A percentile compares a stretch with the other conserved stretches of the same genome.
phyloP scores from a whole-genome alignment of 2,113 vertebrate species.

The Apistogramma diplotaenia region DNA sequence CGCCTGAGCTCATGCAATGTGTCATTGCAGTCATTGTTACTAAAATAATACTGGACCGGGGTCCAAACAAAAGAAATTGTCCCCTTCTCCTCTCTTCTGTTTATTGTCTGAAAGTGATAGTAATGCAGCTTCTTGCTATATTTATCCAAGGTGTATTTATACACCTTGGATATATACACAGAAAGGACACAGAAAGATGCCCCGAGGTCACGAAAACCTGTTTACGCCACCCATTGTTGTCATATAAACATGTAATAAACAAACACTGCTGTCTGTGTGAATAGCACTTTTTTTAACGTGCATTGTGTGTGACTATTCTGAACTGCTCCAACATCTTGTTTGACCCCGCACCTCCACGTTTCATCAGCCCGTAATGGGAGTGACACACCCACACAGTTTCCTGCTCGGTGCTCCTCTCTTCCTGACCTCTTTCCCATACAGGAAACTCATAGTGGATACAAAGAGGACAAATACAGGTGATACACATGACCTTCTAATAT shows the following conservation, averaged over 20 bases:
- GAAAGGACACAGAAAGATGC: constrained; percentile 2
- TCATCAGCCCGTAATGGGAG: constrained; percentile 19
- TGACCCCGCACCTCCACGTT: not conserved
- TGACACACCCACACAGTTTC: constrained; percentile 3
- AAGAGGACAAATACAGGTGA: not conserved
- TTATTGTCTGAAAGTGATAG: constrained; percentile 33
- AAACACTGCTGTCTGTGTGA: constrained; percentile 13
- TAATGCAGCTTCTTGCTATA: constrained; percentile 26
- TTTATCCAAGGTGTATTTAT: constrained; percentile 53
- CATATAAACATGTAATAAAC: constrained; percentile 59
- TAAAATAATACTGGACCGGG: constrained; percentile 24
- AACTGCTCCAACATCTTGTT: not conserved
- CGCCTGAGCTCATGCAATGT: too few species aligned
- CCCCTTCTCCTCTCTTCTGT: constrained; percentile 14
- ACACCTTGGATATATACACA: constrained; percentile 29
- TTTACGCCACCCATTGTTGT: constrained; percentile 70
- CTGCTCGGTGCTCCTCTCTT: constrained; percentile 21
- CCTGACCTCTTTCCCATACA: constrained; percentile 2
- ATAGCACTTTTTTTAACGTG: not conserved
- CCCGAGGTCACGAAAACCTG: constrained; percentile 32
- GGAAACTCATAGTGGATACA: constrained; percentile 7
- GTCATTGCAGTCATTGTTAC: constrained; percentile 26
- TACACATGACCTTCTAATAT: not conserved
- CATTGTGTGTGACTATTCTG: constrained; percentile 37
- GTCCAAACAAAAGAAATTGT: constrained; percentile 28